Base-by-base conservation (phyloP, 2,113 vertebrate genomes). In the Coryphaenoides rupestris region DNA sequence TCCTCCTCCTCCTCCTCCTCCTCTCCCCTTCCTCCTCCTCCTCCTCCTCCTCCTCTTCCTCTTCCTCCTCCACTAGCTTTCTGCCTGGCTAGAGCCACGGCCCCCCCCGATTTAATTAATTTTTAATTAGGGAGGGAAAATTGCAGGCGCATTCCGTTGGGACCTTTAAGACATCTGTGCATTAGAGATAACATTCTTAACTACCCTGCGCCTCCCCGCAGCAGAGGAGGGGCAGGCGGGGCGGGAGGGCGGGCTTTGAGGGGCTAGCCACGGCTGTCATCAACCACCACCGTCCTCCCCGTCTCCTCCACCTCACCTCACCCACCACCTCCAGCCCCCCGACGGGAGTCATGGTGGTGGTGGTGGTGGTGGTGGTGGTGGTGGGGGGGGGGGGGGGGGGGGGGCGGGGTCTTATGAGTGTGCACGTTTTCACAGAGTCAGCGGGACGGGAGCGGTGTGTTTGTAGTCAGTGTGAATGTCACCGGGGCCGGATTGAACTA, bases 121-220 rank as follows among this genome's bases (percentile, higher is more conserved):
- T 90, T 89, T 89, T 90, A 89, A 90, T 90, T 89, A 87, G 86
- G 58, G 75, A 84, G 80, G 82, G 83, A 84, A 88, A 89, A 89
- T 88, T 86, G 83, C 83, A 74, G 80, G 73, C 81, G 78, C 79
- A 85, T 88, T 89, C 88, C 84, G 67, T 69, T n/a, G 84, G 81
- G 89, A 89, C 83, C 76, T 86, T 86, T 86, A 85, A 88, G 86
- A 89, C 88, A 88, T 89, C 88, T 90, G 89, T 88, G 87, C 84
- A 86, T 87, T 78, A 79, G 83, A 86, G 89, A 90, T 90, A 89
- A 87, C 85, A 73, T 86, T 89, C 84, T 90, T 89, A 89, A 90
- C 88, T 83, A 89, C 86, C 81, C 81, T 13, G 70, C 75, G 84
- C 79, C 75, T 84, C 77, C 75, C 75, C 53, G 74, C 73, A 72